Evolutionary conservation across 2,888 invertebrate genomes (phyloP).

Genomic region (Calameuta idolon): DNA sequence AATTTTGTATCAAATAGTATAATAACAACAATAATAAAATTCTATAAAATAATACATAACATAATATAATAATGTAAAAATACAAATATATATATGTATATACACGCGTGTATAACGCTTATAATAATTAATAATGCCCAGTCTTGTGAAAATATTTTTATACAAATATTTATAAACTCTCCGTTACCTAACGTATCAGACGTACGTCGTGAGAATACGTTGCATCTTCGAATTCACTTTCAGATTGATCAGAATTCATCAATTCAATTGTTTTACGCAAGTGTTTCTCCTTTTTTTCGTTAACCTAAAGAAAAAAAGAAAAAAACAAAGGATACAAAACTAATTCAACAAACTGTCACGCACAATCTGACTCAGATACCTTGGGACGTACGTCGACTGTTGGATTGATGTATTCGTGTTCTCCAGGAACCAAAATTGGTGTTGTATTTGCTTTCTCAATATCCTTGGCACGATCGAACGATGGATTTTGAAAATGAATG

Average conservation of each 20-base stretch:
- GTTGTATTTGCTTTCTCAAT: conserved; percentile 28
- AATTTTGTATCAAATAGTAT: not conserved
- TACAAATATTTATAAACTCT: not conserved
- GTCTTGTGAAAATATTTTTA: not conserved
- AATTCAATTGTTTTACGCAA: not conserved
- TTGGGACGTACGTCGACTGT: conserved; percentile 21
- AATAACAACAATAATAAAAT: conserved; percentile 15
- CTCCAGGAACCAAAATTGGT: conserved; percentile 49
- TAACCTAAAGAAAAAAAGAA: not conserved
- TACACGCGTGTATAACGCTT: not conserved
- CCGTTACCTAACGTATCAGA: not conserved
- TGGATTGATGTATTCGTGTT: conserved; percentile 63
- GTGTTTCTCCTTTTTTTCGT: not conserved
- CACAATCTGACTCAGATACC: not conserved
- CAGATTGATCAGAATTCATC: not conserved
- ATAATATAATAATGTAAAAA: not conserved
- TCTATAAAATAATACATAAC: conserved; percentile 11
- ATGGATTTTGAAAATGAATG: conserved; percentile 61
- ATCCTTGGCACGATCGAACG: conserved; percentile 45
- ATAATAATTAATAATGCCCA: not conserved
- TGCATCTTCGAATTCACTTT: conserved; percentile 2
- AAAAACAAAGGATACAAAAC: not conserved
- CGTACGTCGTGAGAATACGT: not conserved
- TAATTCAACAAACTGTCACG: not conserved
- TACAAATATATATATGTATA: not conserved